Evolutionary conservation across 2,888 invertebrate genomes (phyloP), one percentile per base, ranked within the genome.

Genomic region (Allophyes oxyacanthae): DNA sequence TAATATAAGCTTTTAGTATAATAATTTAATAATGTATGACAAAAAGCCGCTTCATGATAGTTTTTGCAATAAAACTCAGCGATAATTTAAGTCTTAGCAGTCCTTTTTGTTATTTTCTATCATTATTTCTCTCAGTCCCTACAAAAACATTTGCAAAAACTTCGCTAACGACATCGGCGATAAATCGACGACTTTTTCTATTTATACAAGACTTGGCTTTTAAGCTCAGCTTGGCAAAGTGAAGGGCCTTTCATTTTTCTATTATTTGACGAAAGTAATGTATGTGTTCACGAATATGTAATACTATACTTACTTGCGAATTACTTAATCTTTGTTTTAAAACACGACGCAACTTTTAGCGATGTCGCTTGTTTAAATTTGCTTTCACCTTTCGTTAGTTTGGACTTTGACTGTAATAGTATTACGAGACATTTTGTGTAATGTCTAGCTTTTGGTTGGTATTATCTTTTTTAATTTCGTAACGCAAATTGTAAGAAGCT

Each of bases 281-380:
- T 65, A 45, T 56, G 74, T 69, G 70, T 83, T 85, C 78, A 85
- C 85, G 83, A 87, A 89, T 84, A 83, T 85, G 85, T 84, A 85
- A 88, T 86, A 81, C 61, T 82, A 82, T 81, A 78, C 80, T 82
- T 77, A 64, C 77, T 72, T 72, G 78, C 78, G 79, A 80, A 89
- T 92, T 90, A 88, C 86, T 86, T 84, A 92, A 92, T 89, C 77
- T 91, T 90, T 91, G 86, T 77, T 78, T 79, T 82, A 82, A 84
- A 82, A 79, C 81, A 37, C 52, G 58, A 84, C 81, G 88, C 84
- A 88, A 88, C 83, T 86, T 84, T 84, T 82, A 81, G 83, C 84
- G 70, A 62, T 78, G 85, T 81, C 82, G 81, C 79, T 82, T 87
- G 85, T 86, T 77, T 84, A 84, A 86, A 60, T 60, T 56, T 33